Evolutionary conservation across 2,888 invertebrate genomes (phyloP), one percentile per base, ranked within the genome.

Genomic region (Corbicula japonica): DNA sequence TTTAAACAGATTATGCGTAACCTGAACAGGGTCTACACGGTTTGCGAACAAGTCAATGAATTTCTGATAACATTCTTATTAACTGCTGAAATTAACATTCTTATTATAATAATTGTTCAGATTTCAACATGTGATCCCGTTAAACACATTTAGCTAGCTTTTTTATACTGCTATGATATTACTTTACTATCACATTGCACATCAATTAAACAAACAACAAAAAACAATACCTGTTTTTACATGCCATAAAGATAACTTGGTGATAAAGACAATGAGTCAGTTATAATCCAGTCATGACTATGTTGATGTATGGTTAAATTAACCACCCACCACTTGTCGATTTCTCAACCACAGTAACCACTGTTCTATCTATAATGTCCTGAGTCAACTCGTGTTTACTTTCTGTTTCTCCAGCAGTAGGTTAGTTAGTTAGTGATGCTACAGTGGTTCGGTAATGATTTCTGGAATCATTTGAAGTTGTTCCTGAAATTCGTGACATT

Each of bases 181-280:
- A n/a, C n/a, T n/a, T n/a, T n/a, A n/a, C n/a, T n/a, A n/a, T n/a
- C n/a, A n/a, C n/a, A n/a, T n/a, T n/a, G n/a, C n/a, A n/a, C n/a
- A n/a, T n/a, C n/a, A n/a, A n/a, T n/a, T n/a, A n/a, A n/a, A n/a
- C n/a, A n/a, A n/a, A n/a, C n/a, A n/a, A n/a, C n/a, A n/a, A n/a
- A n/a, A n/a, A n/a, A n/a, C n/a, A n/a, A n/a, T n/a, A n/a, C n/a
- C n/a, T n/a, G n/a, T n/a, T n/a, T n/a, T n/a, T n/a, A n/a, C n/a
- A n/a, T n/a, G n/a, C 10, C 15, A 41, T 41, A 41, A 41, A 10
- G 41, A 18, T 12, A 41, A 18, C 41, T 41, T 12, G 41, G 41
- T 41, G 10, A 12, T 12, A 21, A 23, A 35, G 35, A 34, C 35
- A 35, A 58, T 58, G 58, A 58, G 58, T 58, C 58, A 58, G 58